Percentiles rank a stretch among this genome's conserved stretches.
Evolutionary conservation across 2,797 vertebrate genomes (phyloP).

Genomic region (Eospalax fontanierii): DNA sequence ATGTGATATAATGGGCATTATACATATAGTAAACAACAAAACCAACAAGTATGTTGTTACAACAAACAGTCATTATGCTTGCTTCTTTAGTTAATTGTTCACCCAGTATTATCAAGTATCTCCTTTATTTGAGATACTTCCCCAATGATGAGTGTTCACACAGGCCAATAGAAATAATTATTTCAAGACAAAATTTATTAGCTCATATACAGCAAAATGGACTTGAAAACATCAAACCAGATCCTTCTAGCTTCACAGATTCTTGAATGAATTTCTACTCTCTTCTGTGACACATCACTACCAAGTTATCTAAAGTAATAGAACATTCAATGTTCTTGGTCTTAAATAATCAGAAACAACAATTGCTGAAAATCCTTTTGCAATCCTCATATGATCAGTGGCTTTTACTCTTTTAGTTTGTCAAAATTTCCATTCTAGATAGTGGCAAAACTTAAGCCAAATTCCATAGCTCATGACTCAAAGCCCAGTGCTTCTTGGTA

Average conservation of each 20-base stretch:
- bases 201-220: slow-evolving; percentile 17
- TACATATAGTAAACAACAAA: background rate
- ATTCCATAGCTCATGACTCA: background rate
- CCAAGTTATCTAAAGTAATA: background rate
- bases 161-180: background rate
- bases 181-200: background rate
- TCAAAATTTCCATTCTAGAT: background rate
- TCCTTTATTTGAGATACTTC: background rate
- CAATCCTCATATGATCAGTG: background rate
- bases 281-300: background rate
- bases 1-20: background rate
- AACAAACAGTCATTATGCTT: background rate
- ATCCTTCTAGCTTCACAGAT: background rate
- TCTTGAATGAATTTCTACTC: background rate
- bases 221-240: background rate
- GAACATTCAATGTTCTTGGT: background rate
- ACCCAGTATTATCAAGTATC: background rate
- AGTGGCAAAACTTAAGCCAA: slow-evolving; percentile 23
- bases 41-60: background rate
- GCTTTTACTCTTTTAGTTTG: background rate
- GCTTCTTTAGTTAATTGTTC: slow-evolving; percentile 24
- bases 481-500: background rate
- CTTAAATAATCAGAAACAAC: background rate
- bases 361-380: background rate
- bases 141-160: background rate